Conservation (phyloP, 1,140 invertebrate genomes). For the Phocides pigmalion region DNA sequence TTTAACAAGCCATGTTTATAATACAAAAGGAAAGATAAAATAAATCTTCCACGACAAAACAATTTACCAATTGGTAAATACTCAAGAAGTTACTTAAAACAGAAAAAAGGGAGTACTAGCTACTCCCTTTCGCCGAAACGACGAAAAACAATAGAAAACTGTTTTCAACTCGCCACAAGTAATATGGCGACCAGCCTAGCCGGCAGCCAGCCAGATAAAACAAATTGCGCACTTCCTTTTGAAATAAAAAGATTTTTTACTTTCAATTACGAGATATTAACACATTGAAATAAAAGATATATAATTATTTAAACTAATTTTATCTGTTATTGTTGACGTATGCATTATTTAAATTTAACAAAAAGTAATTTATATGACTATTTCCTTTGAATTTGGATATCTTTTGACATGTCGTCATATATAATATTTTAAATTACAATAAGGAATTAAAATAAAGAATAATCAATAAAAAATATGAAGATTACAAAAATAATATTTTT, state of each 20-base stretch:
- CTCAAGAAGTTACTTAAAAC: slow-evolving; percentile 63
- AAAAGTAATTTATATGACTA: slow-evolving; percentile 14
- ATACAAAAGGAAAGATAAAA: slow-evolving; percentile 84
- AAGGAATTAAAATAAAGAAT: too few species aligned
- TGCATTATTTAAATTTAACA: background rate
- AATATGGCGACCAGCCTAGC: slow-evolving; percentile 87
- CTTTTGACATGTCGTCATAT: background rate
- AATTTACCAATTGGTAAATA: slow-evolving; percentile 69
- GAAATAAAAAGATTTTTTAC: slow-evolving; percentile 6
- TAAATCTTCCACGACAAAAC: slow-evolving; percentile 54
- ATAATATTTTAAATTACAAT: too few species aligned
- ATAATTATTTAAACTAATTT: background rate
- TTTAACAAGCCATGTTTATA: slow-evolving; percentile 92
- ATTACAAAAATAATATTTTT: too few species aligned
- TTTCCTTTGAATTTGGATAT: slow-evolving; percentile 5
- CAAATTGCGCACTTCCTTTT: slow-evolving; percentile 74
- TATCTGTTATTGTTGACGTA: background rate
- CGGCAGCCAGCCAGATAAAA: slow-evolving; percentile 64
- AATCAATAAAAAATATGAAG: too few species aligned
- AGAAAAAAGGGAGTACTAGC: slow-evolving; percentile 80
- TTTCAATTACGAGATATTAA: background rate
- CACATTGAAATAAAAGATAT: background rate
- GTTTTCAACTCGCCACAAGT: slow-evolving; percentile 85
- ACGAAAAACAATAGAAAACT: slow-evolving; percentile 83
- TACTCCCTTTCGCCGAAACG: slow-evolving; percentile 87